A percentile compares a stretch with the other conserved stretches of the same genome.
Conservation (phyloP, 2,888 invertebrate species). For the Sturmia bella region DNA sequence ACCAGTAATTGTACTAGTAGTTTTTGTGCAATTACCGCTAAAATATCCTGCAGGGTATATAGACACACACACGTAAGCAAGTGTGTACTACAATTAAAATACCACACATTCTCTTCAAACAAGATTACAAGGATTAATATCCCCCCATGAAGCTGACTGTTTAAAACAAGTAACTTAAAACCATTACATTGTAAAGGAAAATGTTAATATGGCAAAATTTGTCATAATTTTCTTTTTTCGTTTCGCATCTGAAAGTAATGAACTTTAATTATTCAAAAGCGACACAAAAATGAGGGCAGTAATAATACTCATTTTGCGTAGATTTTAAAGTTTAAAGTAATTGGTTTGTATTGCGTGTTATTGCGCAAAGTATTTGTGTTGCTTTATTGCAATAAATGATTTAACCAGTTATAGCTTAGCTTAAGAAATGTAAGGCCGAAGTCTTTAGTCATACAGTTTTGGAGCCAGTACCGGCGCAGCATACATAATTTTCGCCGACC, state of each 20-base stretch:
- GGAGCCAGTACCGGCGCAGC: too few relatives aligned
- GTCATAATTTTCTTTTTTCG: not conserved
- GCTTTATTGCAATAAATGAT: too few relatives aligned
- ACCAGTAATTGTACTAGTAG: too few relatives aligned
- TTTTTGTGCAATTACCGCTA: too few relatives aligned
- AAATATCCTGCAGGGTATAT: too few relatives aligned
- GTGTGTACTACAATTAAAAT: not conserved
- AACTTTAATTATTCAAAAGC: slow-evolving; percentile 16
- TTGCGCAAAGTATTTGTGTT: too few relatives aligned
- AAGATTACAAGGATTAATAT: slow-evolving; percentile 45
- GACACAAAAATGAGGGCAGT: not conserved
- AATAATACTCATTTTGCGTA: not conserved
- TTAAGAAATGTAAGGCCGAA: too few relatives aligned
- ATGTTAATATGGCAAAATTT: slow-evolving; percentile 14
- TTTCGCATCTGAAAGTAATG: not conserved
- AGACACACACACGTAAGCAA: not conserved
- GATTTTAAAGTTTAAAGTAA: not conserved
- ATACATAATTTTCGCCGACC: too few relatives aligned
- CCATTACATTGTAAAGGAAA: slow-evolving; percentile 9
- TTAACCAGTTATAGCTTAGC: too few relatives aligned
- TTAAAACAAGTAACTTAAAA: slow-evolving; percentile 3
- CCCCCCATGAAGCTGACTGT: not conserved
- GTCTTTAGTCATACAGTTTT: too few relatives aligned
- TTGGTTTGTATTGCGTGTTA: too few relatives aligned
- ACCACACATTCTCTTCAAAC: slow-evolving; percentile 6